These are phyloP conservation scores for Sesia bembeciformis DNA, from an alignment of 2,888 invertebrate species.

Conservation along the genomic window DNA sequence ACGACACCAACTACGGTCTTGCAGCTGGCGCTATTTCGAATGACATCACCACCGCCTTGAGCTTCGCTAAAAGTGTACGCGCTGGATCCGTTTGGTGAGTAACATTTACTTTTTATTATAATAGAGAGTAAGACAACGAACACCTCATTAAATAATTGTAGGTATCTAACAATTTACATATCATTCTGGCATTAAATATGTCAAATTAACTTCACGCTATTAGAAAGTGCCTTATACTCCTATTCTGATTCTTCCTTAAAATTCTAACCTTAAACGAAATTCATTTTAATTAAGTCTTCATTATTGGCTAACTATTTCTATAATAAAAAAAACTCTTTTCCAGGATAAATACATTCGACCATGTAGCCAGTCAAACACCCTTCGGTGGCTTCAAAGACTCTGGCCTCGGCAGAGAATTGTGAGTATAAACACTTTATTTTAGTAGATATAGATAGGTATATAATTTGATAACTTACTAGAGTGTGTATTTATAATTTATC, in stretches of 20 bases:
- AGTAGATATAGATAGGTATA: not conserved
- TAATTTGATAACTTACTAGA: too few relatives aligned
- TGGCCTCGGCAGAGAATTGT: conserved; percentile 87
- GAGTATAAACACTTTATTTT: conserved; percentile 24
- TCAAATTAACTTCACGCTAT: too few relatives aligned
- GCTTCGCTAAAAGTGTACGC: conserved; percentile 83
- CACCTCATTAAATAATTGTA: too few relatives aligned
- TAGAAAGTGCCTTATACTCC: not conserved
- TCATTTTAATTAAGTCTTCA: too few relatives aligned
- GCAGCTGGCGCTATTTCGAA: conserved; percentile 91
- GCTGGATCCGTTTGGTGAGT: conserved; percentile 87
- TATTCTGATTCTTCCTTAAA: not conserved
- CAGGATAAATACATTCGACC: conserved; percentile 85
- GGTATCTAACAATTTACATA: too few relatives aligned
- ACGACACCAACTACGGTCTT: conserved; percentile 87
- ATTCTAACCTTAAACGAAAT: too few relatives aligned
- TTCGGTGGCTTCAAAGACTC: conserved; percentile 93
- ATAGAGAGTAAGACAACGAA: too few relatives aligned
- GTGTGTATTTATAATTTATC: not conserved
- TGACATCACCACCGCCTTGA: conserved; percentile 85
- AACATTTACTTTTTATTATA: too few relatives aligned
- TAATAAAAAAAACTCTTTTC: conserved; percentile 9
- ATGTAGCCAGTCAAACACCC: conserved; percentile 83
- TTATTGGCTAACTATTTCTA: too few relatives aligned
- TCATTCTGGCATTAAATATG: too few relatives aligned